These are phyloP conservation scores for Tanypteryx hageni DNA, from an alignment of 2,888 invertebrate species.

Conservation along the genomic window DNA sequence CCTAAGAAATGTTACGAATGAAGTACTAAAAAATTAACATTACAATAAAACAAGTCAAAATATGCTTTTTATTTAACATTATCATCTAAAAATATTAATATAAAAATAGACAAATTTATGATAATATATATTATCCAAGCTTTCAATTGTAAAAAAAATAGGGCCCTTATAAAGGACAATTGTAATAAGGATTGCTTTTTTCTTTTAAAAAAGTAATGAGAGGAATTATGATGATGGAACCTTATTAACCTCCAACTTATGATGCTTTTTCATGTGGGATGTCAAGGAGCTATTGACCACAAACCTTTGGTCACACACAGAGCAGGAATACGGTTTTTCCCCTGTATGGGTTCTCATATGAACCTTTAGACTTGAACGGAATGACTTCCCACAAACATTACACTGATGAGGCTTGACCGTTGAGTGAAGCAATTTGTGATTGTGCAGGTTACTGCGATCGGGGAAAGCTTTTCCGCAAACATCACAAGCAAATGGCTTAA, in stretches of 20 bases:
- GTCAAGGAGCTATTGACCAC: slow-evolving; percentile 68
- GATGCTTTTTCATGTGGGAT: slow-evolving; percentile 68
- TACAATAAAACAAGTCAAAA: no score
- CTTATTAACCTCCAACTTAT: slow-evolving; percentile 53
- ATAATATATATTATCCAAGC: neutral
- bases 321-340: slow-evolving; percentile 67
- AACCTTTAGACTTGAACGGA: slow-evolving; percentile 65
- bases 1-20: no score
- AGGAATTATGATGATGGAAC: neutral
- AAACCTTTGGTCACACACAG: slow-evolving; percentile 67
- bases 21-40: no score
- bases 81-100: neutral
- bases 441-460: slow-evolving; percentile 65
- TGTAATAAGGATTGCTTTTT: slow-evolving; percentile 36
- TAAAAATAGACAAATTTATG: neutral
- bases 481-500: slow-evolving; percentile 67
- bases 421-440: slow-evolving; percentile 67
- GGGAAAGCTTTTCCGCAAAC: slow-evolving; percentile 68
- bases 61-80: neutral
- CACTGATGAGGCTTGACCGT: slow-evolving; percentile 67
- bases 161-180: neutral
- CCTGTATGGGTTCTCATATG: slow-evolving; percentile 69
- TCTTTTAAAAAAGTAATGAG: neutral
- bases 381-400: slow-evolving; percentile 67
- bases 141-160: neutral